These are phyloP conservation scores for Allenopithecus nigroviridis DNA, from an alignment of 2,797 vertebrate species.

Conservation along the genomic window DNA sequence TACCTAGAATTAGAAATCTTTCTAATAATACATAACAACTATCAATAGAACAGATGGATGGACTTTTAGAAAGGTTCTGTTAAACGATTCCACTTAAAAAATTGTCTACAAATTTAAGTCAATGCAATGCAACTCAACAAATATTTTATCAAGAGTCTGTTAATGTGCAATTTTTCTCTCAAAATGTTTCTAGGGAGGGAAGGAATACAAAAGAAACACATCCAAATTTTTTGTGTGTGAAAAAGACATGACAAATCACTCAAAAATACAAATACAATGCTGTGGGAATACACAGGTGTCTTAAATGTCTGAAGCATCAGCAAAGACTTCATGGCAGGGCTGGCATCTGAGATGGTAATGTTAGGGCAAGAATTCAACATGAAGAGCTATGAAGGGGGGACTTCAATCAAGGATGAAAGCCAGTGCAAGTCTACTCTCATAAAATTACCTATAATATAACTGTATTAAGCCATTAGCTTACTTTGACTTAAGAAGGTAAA, in stretches of 20 bases:
- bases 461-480: not conserved
- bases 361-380: not conserved
- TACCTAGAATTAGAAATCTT: constrained; percentile 1
- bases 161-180: not conserved
- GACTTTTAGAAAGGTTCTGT: not conserved
- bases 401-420: not conserved
- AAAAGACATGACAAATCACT: not conserved
- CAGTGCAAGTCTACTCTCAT: not conserved
- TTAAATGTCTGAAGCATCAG: not conserved
- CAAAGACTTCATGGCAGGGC: not conserved
- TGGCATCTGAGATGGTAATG: not conserved
- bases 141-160: not conserved
- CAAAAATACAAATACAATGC: not conserved
- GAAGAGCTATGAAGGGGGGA: not conserved
- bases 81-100: not conserved
- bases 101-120: not conserved
- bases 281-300: not conserved
- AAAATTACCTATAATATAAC: not conserved
- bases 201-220: not conserved
- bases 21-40: not conserved
- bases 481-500: not conserved
- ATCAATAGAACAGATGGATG: not conserved
- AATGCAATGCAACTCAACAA: not conserved
- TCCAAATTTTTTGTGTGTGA: not conserved
- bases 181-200: not conserved